Evolutionary conservation across 2,113 vertebrate species (phyloP).

Genomic region (Notothenia rossii): DNA sequence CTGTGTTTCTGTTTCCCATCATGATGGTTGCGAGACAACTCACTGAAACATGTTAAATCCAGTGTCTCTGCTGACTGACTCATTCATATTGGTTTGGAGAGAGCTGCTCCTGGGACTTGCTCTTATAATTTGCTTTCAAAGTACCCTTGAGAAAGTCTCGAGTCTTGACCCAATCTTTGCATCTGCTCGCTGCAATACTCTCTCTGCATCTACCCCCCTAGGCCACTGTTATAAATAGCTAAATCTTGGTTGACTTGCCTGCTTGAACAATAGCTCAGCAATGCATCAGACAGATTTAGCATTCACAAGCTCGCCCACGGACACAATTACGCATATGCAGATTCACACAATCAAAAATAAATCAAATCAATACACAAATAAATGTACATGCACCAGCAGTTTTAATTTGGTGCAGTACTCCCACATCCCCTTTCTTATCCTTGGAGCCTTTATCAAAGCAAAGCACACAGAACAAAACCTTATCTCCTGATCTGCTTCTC

Average conservation of each 20-base stretch:
- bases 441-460: conserved; percentile 29
- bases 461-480: conserved; percentile 26
- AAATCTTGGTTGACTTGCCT: conserved; percentile 44
- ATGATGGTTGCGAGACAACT: background rate
- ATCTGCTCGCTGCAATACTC: conserved; percentile 47
- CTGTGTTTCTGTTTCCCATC: conserved; percentile 7
- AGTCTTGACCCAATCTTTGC: conserved; percentile 60
- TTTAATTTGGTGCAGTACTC: conserved; percentile 53
- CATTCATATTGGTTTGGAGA: conserved; percentile 25
- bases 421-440: conserved; percentile 31
- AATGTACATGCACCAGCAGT: conserved; percentile 24
- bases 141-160: conserved; percentile 48
- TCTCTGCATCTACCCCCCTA: conserved; percentile 50
- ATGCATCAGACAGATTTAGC: conserved; percentile 28
- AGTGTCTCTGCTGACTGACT: background rate
- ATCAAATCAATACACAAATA: conserved; percentile 34
- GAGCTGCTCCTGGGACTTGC: conserved; percentile 29
- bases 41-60: conserved; percentile 10
- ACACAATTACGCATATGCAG: conserved; percentile 39
- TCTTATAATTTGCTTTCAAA: conserved; percentile 63
- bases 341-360: conserved; percentile 35
- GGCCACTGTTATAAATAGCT: conserved; percentile 56
- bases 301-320: conserved; percentile 28
- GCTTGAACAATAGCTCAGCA: conserved; percentile 39
- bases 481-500: conserved; percentile 15